Percentiles rank a stretch among this genome's conserved stretches.
These are phyloP conservation scores for Myotis davidii DNA, from an alignment of 2,113 vertebrate species.

Conservation along the genomic window DNA sequence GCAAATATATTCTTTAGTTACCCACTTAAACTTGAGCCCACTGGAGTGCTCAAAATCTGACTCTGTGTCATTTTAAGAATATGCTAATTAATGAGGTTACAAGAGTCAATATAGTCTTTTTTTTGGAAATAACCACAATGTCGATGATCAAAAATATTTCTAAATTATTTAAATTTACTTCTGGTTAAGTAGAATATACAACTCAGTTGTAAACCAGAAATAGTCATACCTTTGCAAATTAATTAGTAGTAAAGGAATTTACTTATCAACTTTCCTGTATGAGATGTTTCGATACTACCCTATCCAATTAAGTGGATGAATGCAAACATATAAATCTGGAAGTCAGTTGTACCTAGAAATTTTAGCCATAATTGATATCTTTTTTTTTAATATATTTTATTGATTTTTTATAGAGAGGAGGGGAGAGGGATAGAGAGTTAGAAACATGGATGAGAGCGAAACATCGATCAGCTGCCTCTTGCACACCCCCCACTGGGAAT, in stretches of 20 bases:
- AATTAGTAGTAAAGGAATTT: not conserved
- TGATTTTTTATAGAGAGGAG: too few relatives aligned
- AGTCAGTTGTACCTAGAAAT: not conserved
- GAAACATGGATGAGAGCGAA: too few relatives aligned
- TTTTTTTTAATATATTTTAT: too few relatives aligned
- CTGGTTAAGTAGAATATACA: constrained; percentile 9
- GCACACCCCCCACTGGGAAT: too few relatives aligned
- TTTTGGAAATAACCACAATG: not conserved
- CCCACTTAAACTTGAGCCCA: not conserved
- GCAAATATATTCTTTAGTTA: constrained; percentile 32
- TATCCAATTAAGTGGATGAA: not conserved
- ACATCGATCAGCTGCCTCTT: too few relatives aligned
- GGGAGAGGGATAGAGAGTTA: too few relatives aligned
- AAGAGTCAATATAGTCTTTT: not conserved
- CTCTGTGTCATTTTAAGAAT: not conserved
- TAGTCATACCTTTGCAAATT: not conserved
- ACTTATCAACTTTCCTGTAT: not conserved
- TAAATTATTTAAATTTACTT: constrained; percentile 7
- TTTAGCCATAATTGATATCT: not conserved
- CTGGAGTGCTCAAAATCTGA: not conserved
- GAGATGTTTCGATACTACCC: not conserved
- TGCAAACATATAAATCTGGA: not conserved
- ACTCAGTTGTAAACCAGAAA: not conserved
- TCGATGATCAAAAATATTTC: not conserved
- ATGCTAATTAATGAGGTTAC: not conserved